phyloP scores from a whole-genome alignment of 1,140 invertebrate genomes.

The Phthorimaea operculella region DNA sequence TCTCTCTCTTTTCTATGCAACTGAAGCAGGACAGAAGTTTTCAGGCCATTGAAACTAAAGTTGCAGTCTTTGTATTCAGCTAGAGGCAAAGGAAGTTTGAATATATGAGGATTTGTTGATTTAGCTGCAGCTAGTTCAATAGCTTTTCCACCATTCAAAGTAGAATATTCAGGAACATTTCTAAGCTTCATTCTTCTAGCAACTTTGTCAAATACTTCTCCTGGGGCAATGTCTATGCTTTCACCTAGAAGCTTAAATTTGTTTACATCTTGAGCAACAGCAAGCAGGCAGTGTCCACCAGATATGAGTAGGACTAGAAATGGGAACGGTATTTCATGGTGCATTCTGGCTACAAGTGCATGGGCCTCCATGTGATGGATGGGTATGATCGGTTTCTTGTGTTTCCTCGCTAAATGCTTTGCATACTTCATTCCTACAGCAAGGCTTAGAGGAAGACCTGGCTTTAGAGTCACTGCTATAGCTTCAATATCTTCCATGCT shows the following conservation, averaged over 20 bases:
- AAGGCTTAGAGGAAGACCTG: constrained; percentile 85
- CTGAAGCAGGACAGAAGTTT: constrained; percentile 44
- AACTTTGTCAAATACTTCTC: constrained; percentile 92
- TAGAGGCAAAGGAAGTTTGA: constrained; percentile 74
- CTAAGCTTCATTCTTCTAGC: constrained; percentile 86
- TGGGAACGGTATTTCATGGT: constrained; percentile 80
- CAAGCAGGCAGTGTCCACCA: constrained; percentile 91
- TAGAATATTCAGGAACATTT: constrained; percentile 80
- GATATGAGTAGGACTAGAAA: constrained; percentile 91
- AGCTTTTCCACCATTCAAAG: constrained; percentile 84
- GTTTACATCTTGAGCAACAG: constrained; percentile 79
- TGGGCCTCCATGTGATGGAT: constrained; percentile 99
- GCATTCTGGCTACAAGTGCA: constrained; percentile 86
- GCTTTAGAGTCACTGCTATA: constrained; percentile 90
- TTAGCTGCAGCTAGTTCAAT: constrained; percentile 83
- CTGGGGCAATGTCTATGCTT: constrained; percentile 87
- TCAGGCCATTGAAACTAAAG: constrained; percentile 60
- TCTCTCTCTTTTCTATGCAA: constrained; percentile 46
- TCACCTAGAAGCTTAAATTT: constrained; percentile 85
- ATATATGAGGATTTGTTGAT: constrained; percentile 77
- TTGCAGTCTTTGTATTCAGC: constrained; percentile 65
- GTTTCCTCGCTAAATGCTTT: constrained; percentile 77
- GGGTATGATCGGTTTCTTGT: constrained; percentile 90
- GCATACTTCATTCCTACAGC: constrained; percentile 87
- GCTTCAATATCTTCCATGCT: constrained; percentile 81